These are phyloP conservation scores for Mirounga angustirostris DNA, from an alignment of 2,113 vertebrate species.

Conservation along the genomic window DNA sequence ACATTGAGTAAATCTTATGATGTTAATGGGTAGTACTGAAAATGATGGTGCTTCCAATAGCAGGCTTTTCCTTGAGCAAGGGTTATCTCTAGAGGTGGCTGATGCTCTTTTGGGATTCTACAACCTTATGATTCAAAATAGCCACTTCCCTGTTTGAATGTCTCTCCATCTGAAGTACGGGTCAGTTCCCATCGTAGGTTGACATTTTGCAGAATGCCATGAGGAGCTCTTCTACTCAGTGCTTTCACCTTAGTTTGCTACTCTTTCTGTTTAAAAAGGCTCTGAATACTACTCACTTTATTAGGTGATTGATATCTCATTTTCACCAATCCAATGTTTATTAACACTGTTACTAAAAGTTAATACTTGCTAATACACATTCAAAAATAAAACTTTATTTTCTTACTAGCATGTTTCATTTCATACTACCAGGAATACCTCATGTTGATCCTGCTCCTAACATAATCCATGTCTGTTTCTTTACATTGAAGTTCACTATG, in stretches of 20 bases:
- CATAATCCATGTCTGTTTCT: constrained; percentile 37
- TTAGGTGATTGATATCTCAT: constrained; percentile 16
- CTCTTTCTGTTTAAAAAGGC: constrained; percentile 26
- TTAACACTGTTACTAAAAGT: constrained; percentile 41
- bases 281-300: not conserved
- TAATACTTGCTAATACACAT: constrained; percentile 16
- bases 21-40: constrained; percentile 26
- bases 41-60: constrained; percentile 27
- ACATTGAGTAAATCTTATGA: constrained; percentile 12
- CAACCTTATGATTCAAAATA: constrained; percentile 37
- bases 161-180: constrained; percentile 1
- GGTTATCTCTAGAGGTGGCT: constrained; percentile 35
- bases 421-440: constrained; percentile 19
- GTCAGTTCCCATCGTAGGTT: not conserved
- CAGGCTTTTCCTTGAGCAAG: constrained; percentile 51
- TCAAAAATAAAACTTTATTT: constrained; percentile 38
- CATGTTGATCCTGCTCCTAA: not conserved
- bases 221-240: not conserved
- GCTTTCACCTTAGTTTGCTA: not conserved
- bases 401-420: constrained; percentile 54
- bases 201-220: constrained; percentile 34
- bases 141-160: constrained; percentile 32
- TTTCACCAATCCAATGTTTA: constrained; percentile 31
- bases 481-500: not conserved
- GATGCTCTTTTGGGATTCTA: constrained; percentile 13